Conservation (phyloP, 2,888 invertebrate genomes). For the Cheiracanthium punctorium region DNA sequence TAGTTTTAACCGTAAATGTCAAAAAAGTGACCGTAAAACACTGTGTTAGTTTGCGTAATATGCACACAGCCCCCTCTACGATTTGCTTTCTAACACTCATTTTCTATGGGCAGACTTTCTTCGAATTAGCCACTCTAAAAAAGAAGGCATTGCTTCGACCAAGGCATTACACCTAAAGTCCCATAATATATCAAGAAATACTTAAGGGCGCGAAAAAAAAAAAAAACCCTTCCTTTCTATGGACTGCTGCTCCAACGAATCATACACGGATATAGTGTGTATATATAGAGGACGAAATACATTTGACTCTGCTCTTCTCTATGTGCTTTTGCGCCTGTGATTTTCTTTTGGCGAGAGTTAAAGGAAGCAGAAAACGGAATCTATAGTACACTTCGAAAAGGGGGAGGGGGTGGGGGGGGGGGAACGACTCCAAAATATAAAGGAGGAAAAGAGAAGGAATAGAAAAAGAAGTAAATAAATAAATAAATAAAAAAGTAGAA, state of each 20-base stretch:
- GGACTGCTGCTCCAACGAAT: slow-evolving; percentile 21
- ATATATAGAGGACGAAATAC: slow-evolving; percentile 37
- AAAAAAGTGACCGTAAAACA: no score
- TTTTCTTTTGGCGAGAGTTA: slow-evolving; percentile 39
- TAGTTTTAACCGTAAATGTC: no score
- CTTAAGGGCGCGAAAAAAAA: slow-evolving; percentile 24
- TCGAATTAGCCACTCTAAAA: slow-evolving; percentile 28
- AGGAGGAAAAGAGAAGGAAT: no score
- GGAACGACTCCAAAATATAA: not conserved
- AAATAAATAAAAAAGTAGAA: no score
- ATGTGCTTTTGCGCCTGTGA: slow-evolving; percentile 29
- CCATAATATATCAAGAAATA: slow-evolving; percentile 38
- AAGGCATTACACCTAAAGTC: slow-evolving; percentile 40
- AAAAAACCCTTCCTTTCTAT: not conserved
- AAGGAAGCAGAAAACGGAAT: slow-evolving; percentile 53
- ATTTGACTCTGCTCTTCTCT: slow-evolving; percentile 26
- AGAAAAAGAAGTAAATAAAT: no score
- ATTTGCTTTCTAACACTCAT: not conserved
- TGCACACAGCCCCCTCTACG: not conserved
- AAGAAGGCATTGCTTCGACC: slow-evolving; percentile 20
- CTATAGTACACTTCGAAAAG: slow-evolving; percentile 19
- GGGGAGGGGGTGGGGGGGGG: not conserved
- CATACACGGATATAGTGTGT: slow-evolving; percentile 46
- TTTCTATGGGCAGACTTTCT: slow-evolving; percentile 21
- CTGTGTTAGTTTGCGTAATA: not conserved